Conservation (phyloP, 1,140 invertebrate genomes). For the Drosophila ficusphila region DNA sequence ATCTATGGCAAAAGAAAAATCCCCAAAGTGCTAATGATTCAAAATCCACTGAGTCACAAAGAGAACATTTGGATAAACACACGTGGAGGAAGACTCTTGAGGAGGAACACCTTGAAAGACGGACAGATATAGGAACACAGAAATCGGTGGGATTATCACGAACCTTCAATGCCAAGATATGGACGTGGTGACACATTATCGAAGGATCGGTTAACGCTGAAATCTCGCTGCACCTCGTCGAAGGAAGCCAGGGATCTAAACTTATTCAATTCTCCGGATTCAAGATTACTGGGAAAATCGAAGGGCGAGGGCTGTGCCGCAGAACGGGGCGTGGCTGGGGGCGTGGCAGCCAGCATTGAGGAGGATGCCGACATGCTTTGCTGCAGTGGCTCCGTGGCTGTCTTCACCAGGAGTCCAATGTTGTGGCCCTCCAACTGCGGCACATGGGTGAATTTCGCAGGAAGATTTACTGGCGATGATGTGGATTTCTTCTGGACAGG, state of each 20-base stretch:
- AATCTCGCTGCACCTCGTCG: constrained; percentile 57
- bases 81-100: not conserved
- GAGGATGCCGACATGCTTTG: constrained; percentile 60
- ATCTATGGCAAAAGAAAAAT: not conserved
- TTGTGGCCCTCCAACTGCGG: constrained; percentile 78
- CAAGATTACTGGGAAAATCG: constrained; percentile 40
- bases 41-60: not conserved
- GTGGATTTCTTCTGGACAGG: constrained; percentile 28
- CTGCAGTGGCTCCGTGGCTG: constrained; percentile 64
- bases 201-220: constrained; percentile 64
- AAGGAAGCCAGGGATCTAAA: constrained; percentile 50
- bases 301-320: constrained; percentile 54
- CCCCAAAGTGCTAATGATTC: not conserved
- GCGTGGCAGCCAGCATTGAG: constrained; percentile 55
- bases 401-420: constrained; percentile 68
- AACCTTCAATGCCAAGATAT: constrained; percentile 73
- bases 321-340: constrained; percentile 57
- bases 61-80: not conserved
- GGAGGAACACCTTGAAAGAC: constrained; percentile 1
- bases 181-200: constrained; percentile 81
- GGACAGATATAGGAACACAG: not conserved
- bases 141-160: constrained; percentile 28
- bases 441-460: constrained; percentile 55
- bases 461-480: constrained; percentile 12
- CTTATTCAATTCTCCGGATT: not conserved